Evolutionary conservation across 1,140 invertebrate genomes (phyloP), one percentile per base, ranked within the genome.

Genomic region (Drosophila truncata): DNA sequence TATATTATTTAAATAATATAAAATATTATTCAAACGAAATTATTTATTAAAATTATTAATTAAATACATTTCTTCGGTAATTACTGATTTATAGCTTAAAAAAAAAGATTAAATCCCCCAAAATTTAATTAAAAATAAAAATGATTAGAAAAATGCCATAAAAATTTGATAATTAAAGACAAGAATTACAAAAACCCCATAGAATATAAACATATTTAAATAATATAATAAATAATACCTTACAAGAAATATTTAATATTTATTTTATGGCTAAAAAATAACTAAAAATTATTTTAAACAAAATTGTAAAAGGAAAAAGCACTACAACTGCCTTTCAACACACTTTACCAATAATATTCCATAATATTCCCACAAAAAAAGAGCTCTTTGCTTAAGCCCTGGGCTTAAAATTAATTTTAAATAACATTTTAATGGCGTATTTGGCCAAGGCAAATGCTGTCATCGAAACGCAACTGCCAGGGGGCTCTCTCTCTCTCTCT

Each of bases 391-490:
- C n/a, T 33, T 3, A 10, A 9, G 50, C 50, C 31, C 14, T 1
- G 8, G 29, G 18, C 50, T 33, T 54, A 54, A 35, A 54, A 54
- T 16, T 4, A 52, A 33, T 33, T 33, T 52, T 0, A 50, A 54
- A 23, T 5, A 35, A 23, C 4, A 35, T 54, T 54, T 54, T 35
- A 35, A 54, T 35, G 31, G 31, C 50, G 50, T 35, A 54, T 35
- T 54, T 54, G 31, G 4, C 27, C 47, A 50, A 50, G 16, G 47
- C 47, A 50, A 50, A 29, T 37, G 49, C 61, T 39, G 31, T 39
- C 33, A 54, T 39, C 23, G 18, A 44, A 44, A 59, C 25, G 23
- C 23, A 29, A 20, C 3, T 27, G 31, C 31, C 60, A 14, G 13
- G 13, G 37, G 37, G n/a, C 4, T 2, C 25, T n/a, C n/a, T n/a